Base-by-base conservation (phyloP, 2,888 invertebrate genomes). In the Prosopocoilus inquinatus region DNA sequence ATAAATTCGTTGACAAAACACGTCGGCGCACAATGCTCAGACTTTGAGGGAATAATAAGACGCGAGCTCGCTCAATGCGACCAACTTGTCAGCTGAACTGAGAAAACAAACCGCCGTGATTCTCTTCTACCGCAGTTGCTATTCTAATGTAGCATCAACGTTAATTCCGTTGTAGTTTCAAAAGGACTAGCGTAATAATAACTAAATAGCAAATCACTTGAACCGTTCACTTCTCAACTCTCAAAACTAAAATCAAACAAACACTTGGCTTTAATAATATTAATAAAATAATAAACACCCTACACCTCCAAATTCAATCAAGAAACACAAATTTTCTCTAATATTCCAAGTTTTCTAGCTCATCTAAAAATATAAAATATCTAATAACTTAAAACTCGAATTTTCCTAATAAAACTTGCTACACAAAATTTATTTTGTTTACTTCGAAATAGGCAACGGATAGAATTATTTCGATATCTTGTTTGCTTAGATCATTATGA, bases 1-100 rank as follows among this genome's bases (percentile, higher is more conserved):
- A 74, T 74, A 73, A 73, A 73, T 73, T 72, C 70, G 69, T 65
- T 66, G 67, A 70, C 70, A 72, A 72, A 73, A 73, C 72, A 69
- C 65, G 66, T 65, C 62, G 63, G 55, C 57, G 60, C 62, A 66
- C 66, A 67, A 69, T 67, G 68, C 64, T 68, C 68, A 67, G 70
- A 70, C 64, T 69, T 64, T 67, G 66, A 66, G 63, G 67, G 59
- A 65, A 66, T 66, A 66, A 66, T 64, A 67, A 67, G 67, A 67
- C 63, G 66, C 61, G 62, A 62, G 62, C 52, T 65, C 61, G 61
- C 57, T 69, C 68, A 69, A 71, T 68, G 66, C 65, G 65, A 67
- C 68, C 66, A 72, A 72, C 74, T 74, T 74, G 73, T 74, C 74
- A 71, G 64, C 67, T 63, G 65, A 64, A 66, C 68, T 70, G 67